Evolutionary conservation across 2,113 vertebrate species (phyloP), one percentile per base, ranked within the genome.

Genomic region (Erpornis zantholeuca): DNA sequence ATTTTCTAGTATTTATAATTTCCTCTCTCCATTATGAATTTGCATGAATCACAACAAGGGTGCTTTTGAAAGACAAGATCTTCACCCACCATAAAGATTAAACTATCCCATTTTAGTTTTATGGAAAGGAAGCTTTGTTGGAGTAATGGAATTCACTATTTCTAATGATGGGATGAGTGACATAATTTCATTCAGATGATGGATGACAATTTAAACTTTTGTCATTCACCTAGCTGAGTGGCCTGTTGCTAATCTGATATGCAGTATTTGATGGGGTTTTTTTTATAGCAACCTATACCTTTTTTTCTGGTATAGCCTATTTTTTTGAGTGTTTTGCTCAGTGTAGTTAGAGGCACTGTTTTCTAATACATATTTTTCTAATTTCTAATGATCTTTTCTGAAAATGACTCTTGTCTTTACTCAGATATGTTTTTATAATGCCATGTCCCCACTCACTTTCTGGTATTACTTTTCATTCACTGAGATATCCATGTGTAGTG

Each of bases 231-330:
- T 25, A 66, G 13, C 28, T 79, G 57, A 71, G 33, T 70, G 24
- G 25, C 36, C 45, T 9, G 9, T 52, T 78, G 4, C 50, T 79
- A 57, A 45, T 78, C 29, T 82, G 60, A 52, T 9, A 54, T 2
- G 10, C 10, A 59, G 18, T 70, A 29, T 60, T 54, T 61, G 7
- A 8, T 15, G 7, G 2, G 0, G 0, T 9, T 21, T 17, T 20
- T 40, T 42, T 23, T 42, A 42, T 42, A 42, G 40, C 40, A 42
- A 42, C 40, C 40, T 42, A n/a, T n/a, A n/a, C n/a, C n/a, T n/a
- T n/a, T n/a, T n/a, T n/a, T n/a, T n/a, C n/a, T n/a, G n/a, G n/a
- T n/a, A n/a, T n/a, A 42, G 40, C 7, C 31, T 53, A 22, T 63
- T 69, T 60, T 18, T 85, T 35, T 80, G 40, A 64, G 45, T 81